Evolutionary conservation across 2,113 vertebrate genomes (phyloP), one percentile per base, ranked within the genome.

Genomic region (Triplophysa siluroides): DNA sequence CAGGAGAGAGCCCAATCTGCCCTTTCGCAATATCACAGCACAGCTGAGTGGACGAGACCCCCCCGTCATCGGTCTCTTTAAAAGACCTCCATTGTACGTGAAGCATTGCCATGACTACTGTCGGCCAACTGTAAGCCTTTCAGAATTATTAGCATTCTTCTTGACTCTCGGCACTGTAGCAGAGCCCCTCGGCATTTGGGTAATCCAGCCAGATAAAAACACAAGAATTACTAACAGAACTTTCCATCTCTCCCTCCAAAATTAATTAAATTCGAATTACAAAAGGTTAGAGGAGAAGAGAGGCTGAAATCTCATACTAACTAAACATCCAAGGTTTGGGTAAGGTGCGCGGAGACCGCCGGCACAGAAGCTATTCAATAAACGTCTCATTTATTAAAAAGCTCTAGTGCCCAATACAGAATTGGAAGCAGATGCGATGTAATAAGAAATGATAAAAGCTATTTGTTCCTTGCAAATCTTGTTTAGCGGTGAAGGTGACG

Each of bases 81-180:
- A 92, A 93, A 93, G 88, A 88, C 90, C 88, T 90, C 92, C 92
- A 94, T 94, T 93, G 91, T 95, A 90, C 92, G 84, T 86, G 88
- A 88, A 84, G 89, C 87, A 94, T 96, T 84, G 83, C 93, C 92
- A 96, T 94, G 94, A 93, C 83, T 93, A 95, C 95, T 89, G 91
- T 83, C 8, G 87, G 91, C 72, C 87, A 92, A 95, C 94, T 93
- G 92, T 94, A 93, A 94, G 92, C 92, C 92, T 94, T 91, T 87
- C 87, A 88, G 91, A 93, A 92, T 95, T 93, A 94, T 93, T 94
- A 93, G 93, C 95, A 95, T 95, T 96, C 94, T 94, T 95, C 85
- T 84, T 84, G 84, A 81, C 85, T 86, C 87, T 18, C 80, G 85
- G 91, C 86, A 89, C 87, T 90, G 90, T 87, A 91, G 90, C 89